Conservation (phyloP, 1,140 invertebrate species). For the Aphis craccivora region DNA sequence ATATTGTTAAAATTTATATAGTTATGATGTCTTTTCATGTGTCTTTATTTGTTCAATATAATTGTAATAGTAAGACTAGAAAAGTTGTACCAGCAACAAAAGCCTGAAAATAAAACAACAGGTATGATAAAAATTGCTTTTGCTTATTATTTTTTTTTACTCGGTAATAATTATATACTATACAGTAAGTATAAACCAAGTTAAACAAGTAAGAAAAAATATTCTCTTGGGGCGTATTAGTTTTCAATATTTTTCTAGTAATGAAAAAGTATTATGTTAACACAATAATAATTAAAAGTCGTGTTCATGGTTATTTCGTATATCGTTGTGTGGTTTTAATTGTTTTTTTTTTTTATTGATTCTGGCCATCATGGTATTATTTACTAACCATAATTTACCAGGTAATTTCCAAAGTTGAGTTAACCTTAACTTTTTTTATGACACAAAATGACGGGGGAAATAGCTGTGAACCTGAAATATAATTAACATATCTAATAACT, state of each 20-base stretch:
- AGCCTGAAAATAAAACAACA: constrained; percentile 41
- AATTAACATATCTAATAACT: too few species aligned
- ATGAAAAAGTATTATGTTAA: not conserved
- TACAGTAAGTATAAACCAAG: not conserved
- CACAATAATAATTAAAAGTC: not conserved
- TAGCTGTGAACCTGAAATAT: too few species aligned
- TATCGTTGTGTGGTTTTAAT: not conserved
- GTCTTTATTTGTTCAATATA: not conserved
- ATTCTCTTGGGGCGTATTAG: not conserved
- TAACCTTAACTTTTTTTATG: too few species aligned
- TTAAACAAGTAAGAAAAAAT: not conserved
- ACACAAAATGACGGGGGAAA: too few species aligned
- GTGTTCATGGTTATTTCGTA: not conserved
- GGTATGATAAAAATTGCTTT: not conserved
- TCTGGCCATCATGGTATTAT: too few species aligned
- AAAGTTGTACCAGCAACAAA: constrained; percentile 44
- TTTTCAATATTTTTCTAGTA: not conserved
- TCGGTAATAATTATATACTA: not conserved
- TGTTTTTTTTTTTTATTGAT: too few species aligned
- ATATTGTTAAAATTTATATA: not conserved
- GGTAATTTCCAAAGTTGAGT: too few species aligned
- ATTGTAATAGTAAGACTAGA: constrained; percentile 45
- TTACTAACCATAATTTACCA: too few species aligned
- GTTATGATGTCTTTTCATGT: not conserved
- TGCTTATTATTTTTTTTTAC: not conserved